phyloP scores from a whole-genome alignment of 2,113 vertebrate genomes.

The Nothoprocta pentlandii region DNA sequence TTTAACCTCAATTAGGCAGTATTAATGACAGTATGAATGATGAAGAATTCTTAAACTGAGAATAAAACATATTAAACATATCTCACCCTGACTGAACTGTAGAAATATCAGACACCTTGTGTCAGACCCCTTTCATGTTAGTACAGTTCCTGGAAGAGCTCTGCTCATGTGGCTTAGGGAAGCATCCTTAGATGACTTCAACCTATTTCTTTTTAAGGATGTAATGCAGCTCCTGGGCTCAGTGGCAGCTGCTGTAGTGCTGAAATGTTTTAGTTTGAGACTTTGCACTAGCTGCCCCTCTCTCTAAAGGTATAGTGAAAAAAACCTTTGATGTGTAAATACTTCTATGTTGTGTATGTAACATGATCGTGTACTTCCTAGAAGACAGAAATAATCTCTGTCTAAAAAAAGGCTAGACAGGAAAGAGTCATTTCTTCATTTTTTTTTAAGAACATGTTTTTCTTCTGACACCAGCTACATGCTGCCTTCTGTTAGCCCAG shows the following conservation, averaged over 20 bases:
- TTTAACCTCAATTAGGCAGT: background rate
- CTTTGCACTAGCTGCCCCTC: background rate
- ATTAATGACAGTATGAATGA: background rate
- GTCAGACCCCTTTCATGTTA: background rate
- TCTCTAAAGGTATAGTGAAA: background rate
- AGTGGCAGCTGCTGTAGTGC: background rate
- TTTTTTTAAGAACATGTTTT: background rate
- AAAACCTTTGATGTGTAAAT: background rate
- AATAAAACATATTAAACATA: background rate
- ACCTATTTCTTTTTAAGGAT: background rate
- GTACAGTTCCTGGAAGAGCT: background rate
- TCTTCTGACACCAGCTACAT: constrained; percentile 30
- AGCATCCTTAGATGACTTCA: background rate
- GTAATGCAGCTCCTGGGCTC: background rate
- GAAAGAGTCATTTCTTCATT: background rate
- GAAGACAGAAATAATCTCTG: background rate
- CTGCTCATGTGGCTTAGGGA: background rate
- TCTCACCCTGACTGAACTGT: background rate
- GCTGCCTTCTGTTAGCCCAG: constrained; percentile 53
- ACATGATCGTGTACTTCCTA: background rate
- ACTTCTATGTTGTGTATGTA: background rate
- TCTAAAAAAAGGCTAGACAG: background rate
- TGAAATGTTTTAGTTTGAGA: background rate
- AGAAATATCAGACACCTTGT: background rate
- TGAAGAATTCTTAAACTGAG: background rate